Conservation (phyloP, 1,140 invertebrate species). For the Gonatopus flavifemur region DNA sequence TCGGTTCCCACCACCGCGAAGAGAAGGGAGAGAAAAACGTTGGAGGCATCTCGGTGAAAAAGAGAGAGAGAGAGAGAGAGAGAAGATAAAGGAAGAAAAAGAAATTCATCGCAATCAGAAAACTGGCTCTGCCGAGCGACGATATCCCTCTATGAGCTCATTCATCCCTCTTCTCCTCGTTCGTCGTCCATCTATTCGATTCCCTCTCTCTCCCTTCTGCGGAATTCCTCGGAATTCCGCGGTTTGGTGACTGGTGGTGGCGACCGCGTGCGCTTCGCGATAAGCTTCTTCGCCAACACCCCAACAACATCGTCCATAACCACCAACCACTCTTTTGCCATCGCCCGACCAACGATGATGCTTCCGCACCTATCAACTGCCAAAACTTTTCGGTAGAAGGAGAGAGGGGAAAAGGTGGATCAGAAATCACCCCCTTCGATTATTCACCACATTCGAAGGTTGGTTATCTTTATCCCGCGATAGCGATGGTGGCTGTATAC, state of each 20-base stretch:
- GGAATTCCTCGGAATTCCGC: slow-evolving; percentile 33
- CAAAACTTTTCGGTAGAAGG: slow-evolving; percentile 22
- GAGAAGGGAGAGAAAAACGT: no score
- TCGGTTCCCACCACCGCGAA: slow-evolving; percentile 15
- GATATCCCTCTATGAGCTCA: slow-evolving; percentile 16
- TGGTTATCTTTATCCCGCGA: slow-evolving; percentile 20
- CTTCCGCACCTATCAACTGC: slow-evolving; percentile 3
- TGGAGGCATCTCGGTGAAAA: no score
- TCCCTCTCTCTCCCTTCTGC: slow-evolving; percentile 1
- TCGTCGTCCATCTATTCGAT: neutral
- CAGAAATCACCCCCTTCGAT: slow-evolving; percentile 6
- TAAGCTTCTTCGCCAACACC: slow-evolving; percentile 36
- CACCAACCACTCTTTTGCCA: slow-evolving; percentile 6
- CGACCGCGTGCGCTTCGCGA: slow-evolving; percentile 51
- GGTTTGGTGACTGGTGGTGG: slow-evolving; percentile 47
- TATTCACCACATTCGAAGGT: slow-evolving; percentile 16
- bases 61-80: no score
- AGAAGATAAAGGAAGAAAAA: no score
- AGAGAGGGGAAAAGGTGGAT: neutral
- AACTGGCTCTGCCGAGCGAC: slow-evolving; percentile 31
- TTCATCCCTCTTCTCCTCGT: neutral
- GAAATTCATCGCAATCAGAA: slow-evolving; percentile 39
- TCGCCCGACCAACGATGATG: slow-evolving; percentile 9
- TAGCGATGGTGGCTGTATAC: slow-evolving; percentile 14
- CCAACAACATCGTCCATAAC: neutral